phyloP scores from a whole-genome alignment of 2,888 invertebrate genomes.

The Suillia variegata region DNA sequence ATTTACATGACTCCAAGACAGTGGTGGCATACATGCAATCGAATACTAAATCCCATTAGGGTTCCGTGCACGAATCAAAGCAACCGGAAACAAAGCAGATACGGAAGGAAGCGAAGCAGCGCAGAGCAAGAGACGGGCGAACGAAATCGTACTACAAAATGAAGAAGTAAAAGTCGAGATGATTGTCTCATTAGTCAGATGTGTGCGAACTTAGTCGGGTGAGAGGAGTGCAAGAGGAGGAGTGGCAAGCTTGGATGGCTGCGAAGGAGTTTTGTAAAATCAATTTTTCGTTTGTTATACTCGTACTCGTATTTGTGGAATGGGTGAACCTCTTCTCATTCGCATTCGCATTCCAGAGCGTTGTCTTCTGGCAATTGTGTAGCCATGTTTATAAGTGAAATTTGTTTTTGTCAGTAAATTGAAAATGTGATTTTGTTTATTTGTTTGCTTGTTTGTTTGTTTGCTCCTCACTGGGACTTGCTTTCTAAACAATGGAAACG shows the following conservation, averaged over 20 bases:
- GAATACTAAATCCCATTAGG: constrained; percentile 8
- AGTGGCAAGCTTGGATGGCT: no score
- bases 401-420: constrained; percentile 32
- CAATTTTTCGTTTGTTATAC: not conserved
- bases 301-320: not conserved
- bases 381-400: constrained; percentile 12
- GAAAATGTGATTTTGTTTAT: constrained; percentile 51
- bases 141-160: no score
- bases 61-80: constrained; percentile 20
- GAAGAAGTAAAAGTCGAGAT: constrained; percentile 30
- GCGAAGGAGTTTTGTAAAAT: no score
- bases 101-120: not conserved
- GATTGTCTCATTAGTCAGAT: constrained; percentile 32
- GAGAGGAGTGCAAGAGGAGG: not conserved
- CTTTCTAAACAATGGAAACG: constrained; percentile 19
- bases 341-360: no score
- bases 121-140: constrained; percentile 21
- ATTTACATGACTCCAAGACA: not conserved
- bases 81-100: constrained; percentile 27
- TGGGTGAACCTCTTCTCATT: not conserved
- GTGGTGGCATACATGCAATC: constrained; percentile 15
- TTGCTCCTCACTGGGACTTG: constrained; percentile 13
- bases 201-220: no score
- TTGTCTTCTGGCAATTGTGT: no score
- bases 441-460: no score